phyloP scores from a whole-genome alignment of 2,888 invertebrate genomes.

The Plebejus argus region DNA sequence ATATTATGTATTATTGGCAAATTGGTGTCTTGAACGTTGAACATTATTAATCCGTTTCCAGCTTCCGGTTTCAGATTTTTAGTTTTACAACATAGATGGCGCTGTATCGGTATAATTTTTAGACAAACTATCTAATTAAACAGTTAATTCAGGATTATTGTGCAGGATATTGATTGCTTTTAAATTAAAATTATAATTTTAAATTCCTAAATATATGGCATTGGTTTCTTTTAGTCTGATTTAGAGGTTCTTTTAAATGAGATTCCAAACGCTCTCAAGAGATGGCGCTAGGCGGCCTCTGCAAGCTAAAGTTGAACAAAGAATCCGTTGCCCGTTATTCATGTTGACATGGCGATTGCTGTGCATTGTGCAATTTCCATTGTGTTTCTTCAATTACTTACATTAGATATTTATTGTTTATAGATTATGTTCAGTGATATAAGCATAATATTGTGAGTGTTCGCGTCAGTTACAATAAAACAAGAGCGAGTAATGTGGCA shows the following conservation, averaged over 20 bases:
- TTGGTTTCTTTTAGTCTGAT: background rate
- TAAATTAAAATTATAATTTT: background rate
- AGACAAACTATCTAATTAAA: background rate
- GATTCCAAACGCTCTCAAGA: conserved; percentile 17
- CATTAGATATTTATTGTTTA: conserved; percentile 14
- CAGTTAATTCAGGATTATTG: background rate
- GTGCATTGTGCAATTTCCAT: conserved; percentile 32
- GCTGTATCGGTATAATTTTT: background rate
- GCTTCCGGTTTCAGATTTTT: background rate
- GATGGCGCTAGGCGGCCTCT: conserved; percentile 37
- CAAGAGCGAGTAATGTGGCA: conserved; percentile 64
- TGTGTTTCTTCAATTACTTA: conserved; percentile 30
- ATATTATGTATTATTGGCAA: too few relatives aligned
- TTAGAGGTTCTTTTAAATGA: background rate
- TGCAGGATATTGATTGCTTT: background rate
- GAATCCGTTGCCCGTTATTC: conserved; percentile 28
- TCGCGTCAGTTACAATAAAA: conserved; percentile 43
- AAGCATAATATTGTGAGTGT: background rate
- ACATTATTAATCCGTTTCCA: background rate
- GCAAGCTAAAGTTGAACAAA: conserved; percentile 13
- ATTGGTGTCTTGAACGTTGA: too few relatives aligned
- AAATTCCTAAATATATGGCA: background rate
- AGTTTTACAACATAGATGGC: background rate
- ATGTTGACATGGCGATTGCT: conserved; percentile 33
- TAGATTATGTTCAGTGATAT: background rate